Evolutionary conservation across 2,113 vertebrate genomes (phyloP).

Genomic region (Etheostoma spectabile): DNA sequence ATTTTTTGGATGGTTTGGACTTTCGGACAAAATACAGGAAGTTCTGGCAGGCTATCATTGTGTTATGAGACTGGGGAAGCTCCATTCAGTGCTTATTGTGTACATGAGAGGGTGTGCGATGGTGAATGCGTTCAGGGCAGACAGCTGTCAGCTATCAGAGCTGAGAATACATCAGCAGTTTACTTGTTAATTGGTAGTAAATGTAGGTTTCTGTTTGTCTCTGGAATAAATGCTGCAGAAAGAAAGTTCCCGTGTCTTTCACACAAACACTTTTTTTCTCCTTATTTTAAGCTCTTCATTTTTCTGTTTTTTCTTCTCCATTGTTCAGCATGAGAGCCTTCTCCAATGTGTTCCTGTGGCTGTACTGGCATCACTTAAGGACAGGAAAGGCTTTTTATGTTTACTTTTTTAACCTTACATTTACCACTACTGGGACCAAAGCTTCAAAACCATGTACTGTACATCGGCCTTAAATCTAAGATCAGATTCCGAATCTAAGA

Average conservation of each 20-base stretch:
- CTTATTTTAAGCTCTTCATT: neutral
- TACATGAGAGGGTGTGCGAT: no score
- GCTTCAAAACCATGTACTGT: neutral
- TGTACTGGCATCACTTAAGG: constrained; percentile 16
- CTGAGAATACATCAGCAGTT: no score
- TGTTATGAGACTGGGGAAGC: no score
- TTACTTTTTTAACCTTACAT: constrained; percentile 3
- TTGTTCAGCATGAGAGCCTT: constrained; percentile 4
- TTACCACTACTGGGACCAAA: constrained; percentile 19
- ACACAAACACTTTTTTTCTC: neutral
- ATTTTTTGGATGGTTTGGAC: no score
- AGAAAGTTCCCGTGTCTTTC: neutral
- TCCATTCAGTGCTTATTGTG: no score
- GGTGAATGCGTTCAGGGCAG: no score
- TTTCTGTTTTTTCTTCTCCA: neutral
- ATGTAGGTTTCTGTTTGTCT: no score
- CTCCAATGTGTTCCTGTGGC: constrained; percentile 7
- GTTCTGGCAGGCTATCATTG: no score
- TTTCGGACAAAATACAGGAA: no score
- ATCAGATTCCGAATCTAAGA: neutral
- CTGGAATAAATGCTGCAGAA: no score
- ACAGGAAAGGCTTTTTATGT: constrained; percentile 18
- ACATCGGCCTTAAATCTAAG: neutral
- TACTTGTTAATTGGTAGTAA: no score
- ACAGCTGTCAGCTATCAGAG: no score